Evolutionary conservation across 2,888 invertebrate genomes (phyloP), one percentile per base, ranked within the genome.

Genomic region (Drosophila kambysellisi): DNA sequence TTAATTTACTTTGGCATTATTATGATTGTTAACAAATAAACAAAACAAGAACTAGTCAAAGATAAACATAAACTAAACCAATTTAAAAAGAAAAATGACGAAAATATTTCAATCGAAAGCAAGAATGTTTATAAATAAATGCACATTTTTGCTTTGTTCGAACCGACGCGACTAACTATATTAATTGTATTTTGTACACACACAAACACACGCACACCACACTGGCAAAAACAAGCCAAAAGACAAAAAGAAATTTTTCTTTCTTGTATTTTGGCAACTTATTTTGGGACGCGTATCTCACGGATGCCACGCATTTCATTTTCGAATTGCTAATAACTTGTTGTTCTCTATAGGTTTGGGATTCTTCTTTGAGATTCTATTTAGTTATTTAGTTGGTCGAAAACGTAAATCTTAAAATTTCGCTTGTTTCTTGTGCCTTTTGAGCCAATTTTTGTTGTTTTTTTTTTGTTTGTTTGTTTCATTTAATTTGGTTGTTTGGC

Each of bases 121-220:
- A 82, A 81, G 75, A 80, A 89, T 85, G 79, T 79, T 83, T 89
- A 88, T 83, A 89, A 86, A 90, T 88, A 87, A 83, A 83, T 70
- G 74, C 72, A 71, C 67, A 63, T 58, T 58, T 65, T 58, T 52
- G 69, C 69, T 64, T 65, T 82, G 69, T 62, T 60, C 73, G 37
- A 76, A 76, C 66, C 41, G 50, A 46, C 54, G 35, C 65, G 70
- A 59, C 58, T 76, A 39, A 37, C n/a, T 56, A 70, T 76, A 89
- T 81, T 86, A 75, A 89, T 83, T 83, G 87, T 83, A 58, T 83
- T 86, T 77, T 79, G 58, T 64, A 70, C 58, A 71, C 52, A 46
- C 54, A 30, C 41, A 59, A 37, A 56, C 32, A 37, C n/a, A 54
- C 37, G 11, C 48, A 54, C 50, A 54, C 54, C 56, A 35, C 46